Base-by-base conservation (phyloP, 2,888 invertebrate genomes). In the Conops quadrifasciatus region DNA sequence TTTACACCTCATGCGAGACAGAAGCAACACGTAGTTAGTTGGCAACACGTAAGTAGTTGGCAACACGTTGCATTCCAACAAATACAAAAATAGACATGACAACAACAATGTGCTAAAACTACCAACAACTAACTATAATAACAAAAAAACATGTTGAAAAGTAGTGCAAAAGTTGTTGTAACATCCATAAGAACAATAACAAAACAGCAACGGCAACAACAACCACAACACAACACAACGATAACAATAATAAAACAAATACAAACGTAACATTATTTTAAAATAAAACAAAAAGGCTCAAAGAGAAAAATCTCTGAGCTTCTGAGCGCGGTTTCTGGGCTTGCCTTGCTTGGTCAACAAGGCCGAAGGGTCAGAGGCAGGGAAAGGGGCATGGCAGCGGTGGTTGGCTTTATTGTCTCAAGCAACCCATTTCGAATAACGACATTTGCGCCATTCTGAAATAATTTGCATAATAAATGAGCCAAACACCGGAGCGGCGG, bases 381-480 rank as follows among this genome's bases (percentile, higher is more conserved):
- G n/a, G n/a, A n/a, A n/a, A n/a, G n/a, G n/a, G n/a, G n/a, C 9
- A 7, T 36, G 36, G 36, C 9, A 36, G 4, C 36, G 36, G 36
- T 36, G 36, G 36, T 4, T 36, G 36, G 36, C 36, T 36, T 4
- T n/a, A n/a, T n/a, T n/a, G n/a, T n/a, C 36, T 24, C 19, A 15
- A 11, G 56, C 24, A 56, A 56, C 15, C 19, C 47, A 47, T 66
- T 51, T 53, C 36, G n/a, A 36, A 19, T 3, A 24, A 53, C 21
- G 66, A 51, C 53, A 53, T 53, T 66, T 36, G 30, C 66, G 21
- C 56, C 11, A 36, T 51, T 66, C 66, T 53, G 53, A 30, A 66
- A 53, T 53, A 30, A 66, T 66, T 66, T 66, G 66, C 66, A 66
- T 66, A 66, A 19, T 53, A 66, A 66, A 66, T 66, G 66, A 66